These are phyloP conservation scores for Oceanodroma tethys DNA, from an alignment of 2,113 vertebrate species.

Conservation along the genomic window DNA sequence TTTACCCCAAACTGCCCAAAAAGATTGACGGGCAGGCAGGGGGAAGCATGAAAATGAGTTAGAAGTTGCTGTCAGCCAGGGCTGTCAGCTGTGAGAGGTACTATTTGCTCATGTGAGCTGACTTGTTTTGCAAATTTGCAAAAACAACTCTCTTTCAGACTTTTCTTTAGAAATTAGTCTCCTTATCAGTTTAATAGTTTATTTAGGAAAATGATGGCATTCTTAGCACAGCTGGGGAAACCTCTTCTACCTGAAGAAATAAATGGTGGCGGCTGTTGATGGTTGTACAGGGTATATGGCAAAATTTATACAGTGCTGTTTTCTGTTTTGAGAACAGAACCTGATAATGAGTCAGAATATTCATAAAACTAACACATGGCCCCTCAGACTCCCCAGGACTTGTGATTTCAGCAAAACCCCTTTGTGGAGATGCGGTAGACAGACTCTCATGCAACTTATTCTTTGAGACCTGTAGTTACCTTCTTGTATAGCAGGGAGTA, in stretches of 20 bases:
- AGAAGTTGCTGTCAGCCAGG: not conserved
- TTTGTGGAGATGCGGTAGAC: not conserved
- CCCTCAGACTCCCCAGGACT: not conserved
- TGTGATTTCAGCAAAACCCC: not conserved
- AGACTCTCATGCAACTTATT: not conserved
- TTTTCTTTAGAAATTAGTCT: not conserved
- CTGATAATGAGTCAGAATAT: conserved; percentile 32
- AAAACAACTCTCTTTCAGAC: not conserved
- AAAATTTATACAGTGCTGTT: not conserved
- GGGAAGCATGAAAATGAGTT: conserved; percentile 18
- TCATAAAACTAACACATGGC: conserved; percentile 11
- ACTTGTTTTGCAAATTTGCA: conserved; percentile 20
- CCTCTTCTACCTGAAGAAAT: conserved; percentile 12
- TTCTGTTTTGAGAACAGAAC: not conserved
- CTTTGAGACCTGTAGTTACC: not conserved
- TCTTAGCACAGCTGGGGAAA: not conserved
- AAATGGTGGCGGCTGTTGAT: not conserved
- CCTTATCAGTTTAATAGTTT: not conserved
- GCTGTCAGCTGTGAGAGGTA: not conserved
- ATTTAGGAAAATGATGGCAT: not conserved
- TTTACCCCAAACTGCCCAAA: not conserved
- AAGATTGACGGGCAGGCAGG: not conserved
- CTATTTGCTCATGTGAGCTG: not conserved
- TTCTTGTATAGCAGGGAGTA: not conserved
- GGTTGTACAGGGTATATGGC: not conserved